Evolutionary conservation across 2,797 vertebrate species (phyloP).

Genomic region (Melanogrammus aeglefinus): DNA sequence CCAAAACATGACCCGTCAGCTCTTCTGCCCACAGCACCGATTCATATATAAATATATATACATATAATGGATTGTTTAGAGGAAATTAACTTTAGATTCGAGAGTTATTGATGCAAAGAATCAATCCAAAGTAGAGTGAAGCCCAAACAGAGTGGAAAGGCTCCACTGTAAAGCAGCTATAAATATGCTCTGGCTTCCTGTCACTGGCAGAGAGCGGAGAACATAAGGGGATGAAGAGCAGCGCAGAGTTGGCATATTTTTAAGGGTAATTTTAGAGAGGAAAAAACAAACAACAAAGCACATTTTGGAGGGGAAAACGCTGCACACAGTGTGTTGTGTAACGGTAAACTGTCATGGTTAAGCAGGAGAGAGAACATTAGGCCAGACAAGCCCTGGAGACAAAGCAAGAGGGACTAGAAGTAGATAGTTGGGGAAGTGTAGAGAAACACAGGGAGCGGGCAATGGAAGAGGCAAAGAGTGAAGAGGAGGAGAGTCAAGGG

Average conservation of each 20-base stretch:
- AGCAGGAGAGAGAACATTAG: not conserved
- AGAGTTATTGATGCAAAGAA: not conserved
- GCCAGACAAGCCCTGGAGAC: not conserved
- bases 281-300: not conserved
- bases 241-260: not conserved
- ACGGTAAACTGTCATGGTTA: not conserved
- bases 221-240: slow-evolving; percentile 1
- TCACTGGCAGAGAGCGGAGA: not conserved
- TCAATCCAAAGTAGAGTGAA: not conserved
- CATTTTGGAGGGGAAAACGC: not conserved
- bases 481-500: not conserved
- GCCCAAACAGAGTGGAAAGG: not conserved
- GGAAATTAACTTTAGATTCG: not conserved
- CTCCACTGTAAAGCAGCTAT: not conserved
- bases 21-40: not conserved
- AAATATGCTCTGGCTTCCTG: not conserved
- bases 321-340: not conserved
- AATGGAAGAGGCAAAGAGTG: not conserved
- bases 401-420: not conserved
- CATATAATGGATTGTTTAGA: not conserved
- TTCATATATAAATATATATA: not conserved
- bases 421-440: not conserved
- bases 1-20: not conserved
- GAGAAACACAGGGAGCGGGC: not conserved
- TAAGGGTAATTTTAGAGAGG: not conserved